Percentiles rank a stretch among this genome's conserved stretches.
Conservation (phyloP, 2,888 invertebrate genomes). For the Chrysolina oricalcia region DNA sequence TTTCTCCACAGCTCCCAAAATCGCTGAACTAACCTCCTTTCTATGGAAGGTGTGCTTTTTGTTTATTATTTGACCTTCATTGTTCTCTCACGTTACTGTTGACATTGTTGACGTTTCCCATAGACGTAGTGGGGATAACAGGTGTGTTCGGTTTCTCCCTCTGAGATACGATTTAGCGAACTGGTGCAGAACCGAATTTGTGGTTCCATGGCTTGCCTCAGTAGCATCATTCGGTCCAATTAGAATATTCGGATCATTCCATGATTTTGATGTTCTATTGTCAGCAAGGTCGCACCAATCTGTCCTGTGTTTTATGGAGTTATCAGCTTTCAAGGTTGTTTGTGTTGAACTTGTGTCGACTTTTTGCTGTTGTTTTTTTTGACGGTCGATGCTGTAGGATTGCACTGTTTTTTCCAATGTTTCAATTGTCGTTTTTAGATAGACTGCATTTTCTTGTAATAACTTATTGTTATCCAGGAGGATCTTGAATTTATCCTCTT, state of each 20-base stretch:
- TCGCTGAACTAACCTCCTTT: too few relatives aligned
- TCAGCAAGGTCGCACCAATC: slow-evolving; percentile 26
- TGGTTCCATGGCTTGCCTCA: slow-evolving; percentile 19
- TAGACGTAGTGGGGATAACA: not conserved
- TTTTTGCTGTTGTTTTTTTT: slow-evolving; percentile 18
- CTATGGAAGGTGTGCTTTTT: too few relatives aligned
- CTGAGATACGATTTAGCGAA: not conserved
- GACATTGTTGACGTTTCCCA: slow-evolving; percentile 9
- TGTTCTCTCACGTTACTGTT: too few relatives aligned
- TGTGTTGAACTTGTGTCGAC: slow-evolving; percentile 17
- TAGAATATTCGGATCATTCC: too few relatives aligned
- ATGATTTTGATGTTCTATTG: slow-evolving; percentile 16
- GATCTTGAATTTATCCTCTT: slow-evolving; percentile 15
- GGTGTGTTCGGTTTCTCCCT: slow-evolving; percentile 11
- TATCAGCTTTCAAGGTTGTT: slow-evolving; percentile 15
- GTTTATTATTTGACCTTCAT: too few relatives aligned
- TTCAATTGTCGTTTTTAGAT: slow-evolving; percentile 16
- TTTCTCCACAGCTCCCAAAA: too few relatives aligned
- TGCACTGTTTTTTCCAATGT: slow-evolving; percentile 16
- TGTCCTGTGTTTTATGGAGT: slow-evolving; percentile 22
- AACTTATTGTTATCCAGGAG: slow-evolving; percentile 28
- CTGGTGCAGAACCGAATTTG: slow-evolving; percentile 10
- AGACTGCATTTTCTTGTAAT: slow-evolving; percentile 26
- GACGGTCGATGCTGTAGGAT: slow-evolving; percentile 13
- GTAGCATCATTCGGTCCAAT: too few relatives aligned